phyloP scores from a whole-genome alignment of 2,888 invertebrate species.

The Phortica magna region DNA sequence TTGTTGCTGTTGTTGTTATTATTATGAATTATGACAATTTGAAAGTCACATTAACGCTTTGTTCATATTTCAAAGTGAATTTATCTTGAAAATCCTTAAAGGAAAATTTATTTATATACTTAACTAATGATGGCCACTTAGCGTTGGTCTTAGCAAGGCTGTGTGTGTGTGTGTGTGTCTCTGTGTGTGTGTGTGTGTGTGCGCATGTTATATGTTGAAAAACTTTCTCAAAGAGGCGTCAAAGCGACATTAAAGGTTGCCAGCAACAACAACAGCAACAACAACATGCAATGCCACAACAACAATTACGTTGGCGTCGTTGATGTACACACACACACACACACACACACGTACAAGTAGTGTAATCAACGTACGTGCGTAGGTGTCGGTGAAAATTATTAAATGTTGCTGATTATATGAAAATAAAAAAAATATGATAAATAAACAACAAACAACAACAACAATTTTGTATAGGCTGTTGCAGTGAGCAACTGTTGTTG shows the following conservation, averaged over 20 bases:
- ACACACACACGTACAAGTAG: slow-evolving; percentile 57
- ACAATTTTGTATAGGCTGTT: not conserved
- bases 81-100: slow-evolving; percentile 67
- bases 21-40: slow-evolving; percentile 67
- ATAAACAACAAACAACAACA: slow-evolving; percentile 2
- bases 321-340: slow-evolving; percentile 42
- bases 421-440: slow-evolving; percentile 2
- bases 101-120: slow-evolving; percentile 68
- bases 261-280: slow-evolving; percentile 45
- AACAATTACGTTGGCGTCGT: slow-evolving; percentile 37
- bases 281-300: slow-evolving; percentile 35
- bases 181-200: not conserved
- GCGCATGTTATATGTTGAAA: not conserved
- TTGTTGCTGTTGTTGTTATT: slow-evolving; percentile 37
- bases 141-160: slow-evolving; percentile 45
- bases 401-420: slow-evolving; percentile 69
- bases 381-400: slow-evolving; percentile 59
- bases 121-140: slow-evolving; percentile 71
- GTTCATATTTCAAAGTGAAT: slow-evolving; percentile 51
- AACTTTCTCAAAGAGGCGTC: not conserved
- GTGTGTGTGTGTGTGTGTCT: not conserved
- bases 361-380: not conserved
- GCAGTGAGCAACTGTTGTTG: slow-evolving; percentile 30
- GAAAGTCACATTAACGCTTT: slow-evolving; percentile 53
- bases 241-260: not conserved